Evolutionary conservation across 2,888 invertebrate species (phyloP), one percentile per base, ranked within the genome.

Genomic region (Drosophila atroscutellata): DNA sequence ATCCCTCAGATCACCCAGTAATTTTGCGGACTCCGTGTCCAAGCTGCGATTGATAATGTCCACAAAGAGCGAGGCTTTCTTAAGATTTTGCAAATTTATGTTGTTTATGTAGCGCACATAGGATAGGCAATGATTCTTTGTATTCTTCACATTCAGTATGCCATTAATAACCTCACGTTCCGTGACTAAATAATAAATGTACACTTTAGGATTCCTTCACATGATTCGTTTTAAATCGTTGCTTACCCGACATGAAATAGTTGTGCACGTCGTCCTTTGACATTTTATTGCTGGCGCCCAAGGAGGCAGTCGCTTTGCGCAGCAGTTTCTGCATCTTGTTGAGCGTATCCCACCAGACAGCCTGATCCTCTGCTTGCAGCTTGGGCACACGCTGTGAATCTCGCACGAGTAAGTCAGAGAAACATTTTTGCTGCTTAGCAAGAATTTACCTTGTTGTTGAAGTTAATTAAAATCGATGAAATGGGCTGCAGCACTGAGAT

Each of bases 141-240:
- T 98, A 91, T 99, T 98, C 91, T 97, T 97, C 0, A 99, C 98
- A 90, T 96, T 97, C 24, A 99, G 93, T 7, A 99, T 95, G 0
- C 99, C 99, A 90, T 99, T 98, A 82, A 99, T 98, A 0, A 99
- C 98, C 94, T 99, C 99, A 51, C 99, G 94, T 94, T 99, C 99
- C 2, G 99, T 99, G 30, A 99, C 99, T 98, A 93, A 51, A 47
- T 24, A 30, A 3, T 28, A 7, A 49, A 49, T 9, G 13, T 34
- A 6, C 7, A n/a, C 2, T n/a, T 45, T 11, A 7, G 7, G 3
- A 13, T n/a, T 51, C 20, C n/a, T 11, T 28, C 50, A 7, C 1
- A 11, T 7, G 3, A 1, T 28, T 13, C 3, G 1, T 13, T 2
- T 18, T 6, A 18, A 34, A 28, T 52, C 32, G 18, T 34, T 36